phyloP scores from a whole-genome alignment of 2,888 invertebrate species.

The Pterobdella sp. region DNA sequence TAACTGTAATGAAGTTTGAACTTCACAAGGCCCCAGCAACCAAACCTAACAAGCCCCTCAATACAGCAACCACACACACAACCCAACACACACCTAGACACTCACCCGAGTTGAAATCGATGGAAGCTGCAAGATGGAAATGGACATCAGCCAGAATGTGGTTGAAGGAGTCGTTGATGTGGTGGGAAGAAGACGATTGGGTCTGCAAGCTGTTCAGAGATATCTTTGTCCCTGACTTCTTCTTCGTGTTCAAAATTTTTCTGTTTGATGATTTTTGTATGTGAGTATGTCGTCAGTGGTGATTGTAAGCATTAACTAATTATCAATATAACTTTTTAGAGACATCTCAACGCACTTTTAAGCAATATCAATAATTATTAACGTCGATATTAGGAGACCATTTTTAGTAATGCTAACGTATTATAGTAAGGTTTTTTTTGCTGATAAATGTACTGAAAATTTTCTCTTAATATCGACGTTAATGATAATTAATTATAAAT shows the following conservation, averaged over 20 bases:
- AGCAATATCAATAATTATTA: no score
- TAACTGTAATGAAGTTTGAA: background rate
- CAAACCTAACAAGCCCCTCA: background rate
- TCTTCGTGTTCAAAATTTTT: conserved; percentile 34
- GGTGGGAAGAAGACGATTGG: background rate
- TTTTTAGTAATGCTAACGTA: background rate
- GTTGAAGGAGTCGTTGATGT: conserved; percentile 75
- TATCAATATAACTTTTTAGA: no score
- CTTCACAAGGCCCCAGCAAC: background rate
- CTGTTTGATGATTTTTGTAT: conserved; percentile 23
- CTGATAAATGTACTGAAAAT: no score
- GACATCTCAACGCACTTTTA: no score
- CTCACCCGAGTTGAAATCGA: conserved; percentile 49
- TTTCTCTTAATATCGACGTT: no score
- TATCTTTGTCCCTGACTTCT: conserved; percentile 22
- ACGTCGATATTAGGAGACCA: background rate
- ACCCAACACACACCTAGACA: background rate
- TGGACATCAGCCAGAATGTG: conserved; percentile 73
- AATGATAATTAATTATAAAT: no score
- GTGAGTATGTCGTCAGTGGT: no score
- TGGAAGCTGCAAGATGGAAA: conserved; percentile 78
- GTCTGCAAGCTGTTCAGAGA: background rate
- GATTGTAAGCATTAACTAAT: no score
- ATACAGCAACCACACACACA: background rate
- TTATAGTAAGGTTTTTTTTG: background rate